Conservation (phyloP, 2,113 vertebrate genomes). For the Jaculus jaculus region DNA sequence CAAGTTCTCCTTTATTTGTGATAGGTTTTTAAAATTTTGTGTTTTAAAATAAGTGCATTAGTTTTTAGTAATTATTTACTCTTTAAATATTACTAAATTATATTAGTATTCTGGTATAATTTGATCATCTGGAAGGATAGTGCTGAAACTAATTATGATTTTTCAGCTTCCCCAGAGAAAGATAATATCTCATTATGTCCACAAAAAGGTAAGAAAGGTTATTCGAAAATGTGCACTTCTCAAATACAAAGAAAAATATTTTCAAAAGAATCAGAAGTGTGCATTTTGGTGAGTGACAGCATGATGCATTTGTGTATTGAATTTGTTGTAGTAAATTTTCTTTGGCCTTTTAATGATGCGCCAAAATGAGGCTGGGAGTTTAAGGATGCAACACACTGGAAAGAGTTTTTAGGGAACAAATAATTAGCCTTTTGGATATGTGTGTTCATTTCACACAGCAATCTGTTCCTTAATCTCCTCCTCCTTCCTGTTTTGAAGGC, state of each 20-base stretch:
- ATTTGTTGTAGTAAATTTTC: constrained; percentile 70
- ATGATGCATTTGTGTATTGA: constrained; percentile 64
- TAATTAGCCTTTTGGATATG: constrained; percentile 84
- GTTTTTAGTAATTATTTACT: constrained; percentile 39
- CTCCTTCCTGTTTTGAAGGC: constrained; percentile 86
- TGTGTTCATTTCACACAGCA: constrained; percentile 79
- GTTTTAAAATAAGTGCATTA: constrained; percentile 45
- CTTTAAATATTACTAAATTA: constrained; percentile 52
- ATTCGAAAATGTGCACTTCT: background rate
- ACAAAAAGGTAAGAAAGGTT: background rate
- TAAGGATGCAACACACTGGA: constrained; percentile 72
- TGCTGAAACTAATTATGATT: background rate
- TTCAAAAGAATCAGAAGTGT: constrained; percentile 41
- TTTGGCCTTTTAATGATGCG: constrained; percentile 76
- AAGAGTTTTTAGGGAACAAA: constrained; percentile 83
- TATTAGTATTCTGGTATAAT: constrained; percentile 59
- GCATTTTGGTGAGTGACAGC: background rate
- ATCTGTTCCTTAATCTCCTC: constrained; percentile 82
- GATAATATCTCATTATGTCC: constrained; percentile 30
- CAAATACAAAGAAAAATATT: constrained; percentile 47
- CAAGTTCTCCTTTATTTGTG: background rate
- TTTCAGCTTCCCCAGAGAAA: constrained; percentile 26
- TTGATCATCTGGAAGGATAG: constrained; percentile 29
- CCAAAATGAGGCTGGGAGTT: constrained; percentile 77
- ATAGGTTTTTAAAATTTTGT: constrained; percentile 40